A percentile compares a stretch with the other conserved stretches of the same genome.
These are phyloP conservation scores for Ericerus pela DNA, from an alignment of 1,140 invertebrate genomes.

Conservation along the genomic window DNA sequence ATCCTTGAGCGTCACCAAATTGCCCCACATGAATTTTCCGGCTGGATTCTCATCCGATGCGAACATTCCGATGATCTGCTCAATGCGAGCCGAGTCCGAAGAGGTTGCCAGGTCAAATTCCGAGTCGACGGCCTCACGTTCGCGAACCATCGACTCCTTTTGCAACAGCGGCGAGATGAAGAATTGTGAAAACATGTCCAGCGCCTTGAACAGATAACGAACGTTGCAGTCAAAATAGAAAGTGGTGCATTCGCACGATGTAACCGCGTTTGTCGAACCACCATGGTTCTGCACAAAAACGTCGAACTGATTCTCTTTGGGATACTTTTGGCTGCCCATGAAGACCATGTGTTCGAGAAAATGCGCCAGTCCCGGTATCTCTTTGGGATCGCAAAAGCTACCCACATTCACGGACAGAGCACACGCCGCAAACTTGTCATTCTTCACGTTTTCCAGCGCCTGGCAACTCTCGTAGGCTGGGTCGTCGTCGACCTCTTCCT, in stretches of 20 bases:
- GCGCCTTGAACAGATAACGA: conserved; percentile 49
- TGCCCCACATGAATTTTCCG: conserved; percentile 68
- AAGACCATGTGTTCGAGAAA: conserved; percentile 95
- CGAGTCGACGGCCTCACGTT: conserved; percentile 86
- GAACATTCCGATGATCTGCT: conserved; percentile 44
- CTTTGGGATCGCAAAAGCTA: conserved; percentile 39
- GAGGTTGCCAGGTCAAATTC: conserved; percentile 60
- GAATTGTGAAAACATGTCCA: conserved; percentile 81
- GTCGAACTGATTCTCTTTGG: conserved; percentile 38
- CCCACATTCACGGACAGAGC: conserved; percentile 40
- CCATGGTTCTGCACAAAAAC: conserved; percentile 33
- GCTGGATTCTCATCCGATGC: conserved; percentile 54
- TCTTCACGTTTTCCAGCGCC: neutral
- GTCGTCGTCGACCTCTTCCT: too few species aligned
- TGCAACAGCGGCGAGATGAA: conserved; percentile 78
- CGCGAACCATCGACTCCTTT: conserved; percentile 67
- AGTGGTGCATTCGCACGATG: conserved; percentile 63
- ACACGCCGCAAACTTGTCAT: neutral
- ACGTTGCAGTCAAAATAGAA: conserved; percentile 80
- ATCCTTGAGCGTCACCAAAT: conserved; percentile 60
- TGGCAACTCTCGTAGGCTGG: too few species aligned
- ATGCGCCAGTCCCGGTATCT: conserved; percentile 77
- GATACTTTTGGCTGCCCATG: conserved; percentile 41
- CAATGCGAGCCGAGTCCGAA: conserved; percentile 47
- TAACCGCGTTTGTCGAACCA: conserved; percentile 37